Evolutionary conservation across 2,888 invertebrate genomes (phyloP), one percentile per base, ranked within the genome.

Genomic region (Helobdella robusta): DNA sequence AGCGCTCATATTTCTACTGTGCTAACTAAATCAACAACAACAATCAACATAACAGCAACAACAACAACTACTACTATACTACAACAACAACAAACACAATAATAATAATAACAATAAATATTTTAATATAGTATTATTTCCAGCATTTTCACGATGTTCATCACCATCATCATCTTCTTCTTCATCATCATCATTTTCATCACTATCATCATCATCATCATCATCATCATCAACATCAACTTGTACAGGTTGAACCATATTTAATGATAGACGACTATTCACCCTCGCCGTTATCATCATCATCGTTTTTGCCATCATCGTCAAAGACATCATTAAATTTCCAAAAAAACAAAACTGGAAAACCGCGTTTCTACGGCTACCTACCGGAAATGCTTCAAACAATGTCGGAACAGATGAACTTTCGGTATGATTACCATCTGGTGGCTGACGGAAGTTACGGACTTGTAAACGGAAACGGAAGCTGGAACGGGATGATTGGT

Each of bases 401-500:
- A 20, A 59, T 71, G 35, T 44, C 66, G 15, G n/a, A 52, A 23
- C 50, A 61, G 11, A 30, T 68, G 35, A 68, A 67, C 52, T 70
- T 71, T 48, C 66, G 64, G 54, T 71, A 64, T 44, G 50, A 52
- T 5, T n/a, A 71, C 35, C 35, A 63, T 32, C 23, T 67, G 34
- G 70, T 67, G 25, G 20, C 62, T 15, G 70, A 69, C 52, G 68
- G 68, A n/a, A 66, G 67, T 36, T 71, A 68, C 52, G 71, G 71
- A 5, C 64, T 64, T 65, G 35, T 58, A 46, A 54, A 59, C 3
- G 36, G 50, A n/a, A 60, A 62, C 30, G 67, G 66, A 20, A 52
- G 48, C 11, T 70, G 70, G 70, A 65, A 68, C 59, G 71, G 71
- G 36, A 71, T 71, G 69, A 68, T 71, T 5, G 69, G 68, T 15